Evolutionary conservation across 2,113 vertebrate species (phyloP), one percentile per base, ranked within the genome.

Genomic region (Orthochromis indermauri): DNA sequence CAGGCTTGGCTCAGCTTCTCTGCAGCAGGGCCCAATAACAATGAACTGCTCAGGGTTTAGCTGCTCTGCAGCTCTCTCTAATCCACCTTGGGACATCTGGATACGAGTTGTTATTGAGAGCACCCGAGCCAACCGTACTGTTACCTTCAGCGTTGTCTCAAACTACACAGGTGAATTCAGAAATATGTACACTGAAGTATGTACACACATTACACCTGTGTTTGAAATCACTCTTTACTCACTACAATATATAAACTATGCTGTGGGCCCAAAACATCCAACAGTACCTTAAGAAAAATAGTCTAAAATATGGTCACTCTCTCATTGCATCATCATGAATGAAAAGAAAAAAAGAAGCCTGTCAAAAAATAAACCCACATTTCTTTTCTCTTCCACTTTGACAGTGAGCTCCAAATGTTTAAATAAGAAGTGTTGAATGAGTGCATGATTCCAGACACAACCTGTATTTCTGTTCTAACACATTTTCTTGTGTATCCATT

Each of bases 1-100:
- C 19, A 94, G 93, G 2, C 93, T 99, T 19, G 98, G 99, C 82
- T 97, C 97, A 0, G 84, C 90, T 81, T 96, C 97, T 0, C 94
- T 97, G 81, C 96, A 93, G 1, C 93, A 89, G 10, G 94, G 94
- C 89, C 96, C 96, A 26, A 95, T 96, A 85, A 96, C 91, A 2
- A 24, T 97, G 53, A 97, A 96, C 91, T 99, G 98, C 91, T 89
- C 86, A 0, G 93, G 95, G 47, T 92, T 13, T 0, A 16, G 21
- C 82, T 99, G 98, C 94, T 94, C 89, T 26, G 90, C 96, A 1
- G 63, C 91, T 13, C 94, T 99, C 17, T 82, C 89, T 2, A 96
- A 96, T 0, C 98, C 98, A 0, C 98, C 98, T 0, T 99, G 98
- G 99, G 96, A 97, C 89, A 95, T 93, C 68, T 99, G 99, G 98